phyloP scores from a whole-genome alignment of 2,113 vertebrate genomes.

The Clarias gariepinus region DNA sequence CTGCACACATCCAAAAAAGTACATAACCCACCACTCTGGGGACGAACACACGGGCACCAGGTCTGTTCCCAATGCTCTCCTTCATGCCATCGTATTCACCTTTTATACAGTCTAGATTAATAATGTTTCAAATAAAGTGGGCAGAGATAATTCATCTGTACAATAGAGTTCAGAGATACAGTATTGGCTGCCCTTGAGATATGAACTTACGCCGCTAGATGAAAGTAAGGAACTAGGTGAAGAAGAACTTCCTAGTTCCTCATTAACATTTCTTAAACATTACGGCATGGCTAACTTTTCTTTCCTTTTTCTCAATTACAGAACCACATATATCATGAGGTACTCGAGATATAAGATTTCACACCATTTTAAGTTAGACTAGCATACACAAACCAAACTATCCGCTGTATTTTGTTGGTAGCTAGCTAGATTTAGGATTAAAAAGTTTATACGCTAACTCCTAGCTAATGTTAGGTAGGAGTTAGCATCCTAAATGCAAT shows the following conservation, averaged over 20 bases:
- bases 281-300: not conserved
- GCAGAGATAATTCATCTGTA: not conserved
- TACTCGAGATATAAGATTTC: not conserved
- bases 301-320: not conserved
- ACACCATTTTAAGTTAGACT: not conserved
- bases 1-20: constrained; percentile 99
- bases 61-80: constrained; percentile 80
- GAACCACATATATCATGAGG: not conserved
- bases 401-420: not conserved
- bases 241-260: not conserved
- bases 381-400: not conserved
- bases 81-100: constrained; percentile 6
- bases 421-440: not conserved
- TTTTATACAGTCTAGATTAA: not conserved
- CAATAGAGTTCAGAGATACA: not conserved
- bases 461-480: constrained; percentile 1
- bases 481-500: not conserved
- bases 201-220: not conserved
- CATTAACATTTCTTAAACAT: not conserved
- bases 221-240: not conserved
- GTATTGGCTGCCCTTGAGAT: constrained; percentile 1
- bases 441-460: not conserved
- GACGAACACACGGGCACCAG: constrained; percentile 93
- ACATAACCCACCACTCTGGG: constrained; percentile 98
- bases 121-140: constrained; percentile 4